Evolutionary conservation across 1,140 invertebrate genomes (phyloP), one percentile per base, ranked within the genome.

Genomic region (Phymorhynchus buccinoides): DNA sequence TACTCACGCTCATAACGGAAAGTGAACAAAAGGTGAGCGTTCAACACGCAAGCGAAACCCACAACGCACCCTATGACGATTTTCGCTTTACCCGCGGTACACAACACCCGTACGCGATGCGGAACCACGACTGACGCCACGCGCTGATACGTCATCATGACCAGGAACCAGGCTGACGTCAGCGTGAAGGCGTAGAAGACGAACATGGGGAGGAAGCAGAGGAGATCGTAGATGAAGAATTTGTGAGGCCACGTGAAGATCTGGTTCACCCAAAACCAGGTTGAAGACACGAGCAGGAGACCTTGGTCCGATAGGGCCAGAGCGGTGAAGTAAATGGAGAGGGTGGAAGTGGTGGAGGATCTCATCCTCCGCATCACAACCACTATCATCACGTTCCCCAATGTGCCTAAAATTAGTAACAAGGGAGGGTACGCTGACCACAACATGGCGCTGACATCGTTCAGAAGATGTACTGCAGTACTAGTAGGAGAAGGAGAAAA

Each of bases 341-440:
- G 30, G 35, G 71, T 4, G 1, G 44, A 35, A 27, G 79, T 62
- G 27, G 30, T 9, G 27, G 1, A 1, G 42, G n/a, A 9, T 30
- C 48, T 80, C 79, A 80, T 80, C 12, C 35, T 62, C n/a, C 48
- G n/a, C 48, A 80, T 37, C 44, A 80, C 52, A 2, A 56, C 79
- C 14, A 80, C 37, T 12, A 42, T 56, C 79, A 80, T 52, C 22
- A 48, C 79, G 48, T 80, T 80, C 1, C 79, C 79, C 32, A 80
- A 80, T 3, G 79, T 62, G n/a, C 79, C 79, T 2, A 56, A 32
- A n/a, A 62, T 22, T 14, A 80, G 32, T 0, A 75, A 18, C 32
- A 75, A 30, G 16, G 71, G 71, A 12, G 71, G 71, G 30, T 37
- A 27, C 14, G 22, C 30, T 0, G 14, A 12, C 44, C 44, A 80